A percentile compares a stretch with the other conserved stretches of the same genome.
Conservation (phyloP, 2,888 invertebrate species). For the Gibbula magus region DNA sequence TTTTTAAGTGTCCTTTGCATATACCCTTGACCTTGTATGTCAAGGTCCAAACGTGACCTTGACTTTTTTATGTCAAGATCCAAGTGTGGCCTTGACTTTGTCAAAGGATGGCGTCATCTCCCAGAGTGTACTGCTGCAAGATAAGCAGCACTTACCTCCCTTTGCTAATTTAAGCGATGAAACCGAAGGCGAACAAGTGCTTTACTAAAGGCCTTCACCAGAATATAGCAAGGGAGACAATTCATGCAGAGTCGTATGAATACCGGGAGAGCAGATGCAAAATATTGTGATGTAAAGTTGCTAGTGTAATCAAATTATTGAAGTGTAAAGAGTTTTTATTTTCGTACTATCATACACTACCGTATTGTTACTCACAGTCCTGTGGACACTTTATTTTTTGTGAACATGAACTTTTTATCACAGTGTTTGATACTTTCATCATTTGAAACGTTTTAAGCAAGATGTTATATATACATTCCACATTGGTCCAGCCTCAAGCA, state of each 20-base stretch:
- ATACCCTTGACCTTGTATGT: too few species aligned
- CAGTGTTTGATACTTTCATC: slow-evolving; percentile 21
- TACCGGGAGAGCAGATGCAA: slow-evolving; percentile 8
- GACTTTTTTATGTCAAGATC: not conserved
- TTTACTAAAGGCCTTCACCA: not conserved
- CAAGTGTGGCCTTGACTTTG: slow-evolving; percentile 1
- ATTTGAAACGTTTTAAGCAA: slow-evolving; percentile 25
- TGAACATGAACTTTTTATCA: slow-evolving; percentile 23
- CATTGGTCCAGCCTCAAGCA: not conserved
- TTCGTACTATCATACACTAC: slow-evolving; percentile 15
- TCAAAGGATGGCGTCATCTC: slow-evolving; percentile 2
- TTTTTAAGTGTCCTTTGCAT: not conserved
- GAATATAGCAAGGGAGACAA: slow-evolving; percentile 1
- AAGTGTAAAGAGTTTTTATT: slow-evolving; percentile 22
- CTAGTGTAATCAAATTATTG: slow-evolving; percentile 21
- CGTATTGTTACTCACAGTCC: not conserved
- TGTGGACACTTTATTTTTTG: slow-evolving; percentile 13
- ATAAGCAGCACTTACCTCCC: slow-evolving; percentile 5
- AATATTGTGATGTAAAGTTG: slow-evolving; percentile 6
- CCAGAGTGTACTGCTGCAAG: slow-evolving; percentile 17
- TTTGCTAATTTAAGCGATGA: not conserved
- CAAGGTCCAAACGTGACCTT: not conserved
- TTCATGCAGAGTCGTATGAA: not conserved
- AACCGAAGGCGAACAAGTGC: slow-evolving; percentile 17
- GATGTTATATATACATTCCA: slow-evolving; percentile 20